Percentiles rank a stretch among this genome's conserved stretches.
These are phyloP conservation scores for Urocolius indicus DNA, from an alignment of 2,113 vertebrate species.

Conservation along the genomic window DNA sequence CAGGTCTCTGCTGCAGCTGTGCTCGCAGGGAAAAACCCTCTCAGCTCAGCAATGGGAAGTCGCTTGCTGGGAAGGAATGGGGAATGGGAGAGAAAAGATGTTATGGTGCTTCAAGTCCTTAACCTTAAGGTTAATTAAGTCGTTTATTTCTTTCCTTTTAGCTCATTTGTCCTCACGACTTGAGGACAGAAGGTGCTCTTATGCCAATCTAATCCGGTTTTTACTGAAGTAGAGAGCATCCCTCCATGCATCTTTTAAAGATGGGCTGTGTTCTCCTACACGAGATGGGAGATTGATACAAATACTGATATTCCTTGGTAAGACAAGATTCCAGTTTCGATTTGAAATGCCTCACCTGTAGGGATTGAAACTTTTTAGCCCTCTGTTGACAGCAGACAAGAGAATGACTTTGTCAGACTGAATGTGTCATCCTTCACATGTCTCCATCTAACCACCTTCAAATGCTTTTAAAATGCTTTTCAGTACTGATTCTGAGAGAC, in stretches of 20 bases:
- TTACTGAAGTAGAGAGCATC: neutral
- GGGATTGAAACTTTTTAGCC: neutral
- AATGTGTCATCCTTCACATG: neutral
- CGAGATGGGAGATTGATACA: neutral
- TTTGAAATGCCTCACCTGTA: neutral
- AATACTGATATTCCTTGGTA: neutral
- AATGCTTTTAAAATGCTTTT: neutral
- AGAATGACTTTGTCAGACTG: neutral
- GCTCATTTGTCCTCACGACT: neutral
- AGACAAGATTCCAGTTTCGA: neutral
- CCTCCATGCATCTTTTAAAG: neutral
- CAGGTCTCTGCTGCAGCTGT: accelerated
- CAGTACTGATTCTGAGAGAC: neutral
- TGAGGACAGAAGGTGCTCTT: neutral
- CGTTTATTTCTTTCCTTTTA: neutral
- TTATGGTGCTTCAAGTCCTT: neutral
- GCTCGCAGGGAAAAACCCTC: neutral
- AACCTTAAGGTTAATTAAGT: neutral
- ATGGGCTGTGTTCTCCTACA: neutral
- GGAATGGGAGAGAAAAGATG: neutral
- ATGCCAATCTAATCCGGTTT: neutral
- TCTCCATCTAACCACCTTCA: neutral
- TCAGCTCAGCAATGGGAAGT: neutral
- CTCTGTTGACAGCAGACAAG: neutral
- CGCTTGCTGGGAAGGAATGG: neutral